Conservation (phyloP, 2,888 invertebrate genomes). For the Trileptium ribeirensis region DNA sequence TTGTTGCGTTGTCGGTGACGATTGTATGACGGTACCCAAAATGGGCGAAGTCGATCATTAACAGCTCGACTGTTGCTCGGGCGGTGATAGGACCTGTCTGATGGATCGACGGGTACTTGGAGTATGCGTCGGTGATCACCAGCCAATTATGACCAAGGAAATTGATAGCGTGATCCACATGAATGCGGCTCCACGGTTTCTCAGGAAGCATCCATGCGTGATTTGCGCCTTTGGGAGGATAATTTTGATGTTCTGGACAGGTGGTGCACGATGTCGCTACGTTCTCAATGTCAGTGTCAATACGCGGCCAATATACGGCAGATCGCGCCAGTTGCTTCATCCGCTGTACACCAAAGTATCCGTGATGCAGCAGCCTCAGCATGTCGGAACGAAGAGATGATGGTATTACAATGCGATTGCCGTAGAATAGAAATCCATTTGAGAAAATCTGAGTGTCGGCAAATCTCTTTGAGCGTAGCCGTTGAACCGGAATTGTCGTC, state of each 20-base stretch:
- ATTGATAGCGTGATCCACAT: conserved; percentile 42
- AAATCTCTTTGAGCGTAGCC: not conserved
- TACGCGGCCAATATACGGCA: not conserved
- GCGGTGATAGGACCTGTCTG: conserved; percentile 3
- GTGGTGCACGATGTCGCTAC: not conserved
- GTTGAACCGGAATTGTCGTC: not conserved
- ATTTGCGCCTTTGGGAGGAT: conserved; percentile 29
- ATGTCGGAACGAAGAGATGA: not conserved
- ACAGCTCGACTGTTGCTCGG: conserved; percentile 29
- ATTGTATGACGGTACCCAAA: conserved; percentile 36
- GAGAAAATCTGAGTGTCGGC: conserved; percentile 22
- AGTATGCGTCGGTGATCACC: conserved; percentile 8
- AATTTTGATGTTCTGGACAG: conserved; percentile 14
- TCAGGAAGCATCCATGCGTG: conserved; percentile 41
- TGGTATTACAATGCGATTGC: not conserved
- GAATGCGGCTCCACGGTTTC: conserved; percentile 41
- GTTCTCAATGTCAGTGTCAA: conserved; percentile 12
- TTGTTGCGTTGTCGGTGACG: conserved; percentile 38
- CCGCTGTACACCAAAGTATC: not conserved
- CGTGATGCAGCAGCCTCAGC: not conserved
- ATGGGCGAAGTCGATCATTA: conserved; percentile 32
- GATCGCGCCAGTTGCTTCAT: not conserved
- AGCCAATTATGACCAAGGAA: conserved; percentile 24
- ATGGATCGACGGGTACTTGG: conserved; percentile 17
- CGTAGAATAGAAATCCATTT: conserved; percentile 30